These are phyloP conservation scores for Hemicordylus capensis DNA, from an alignment of 2,113 vertebrate genomes.

Conservation along the genomic window DNA sequence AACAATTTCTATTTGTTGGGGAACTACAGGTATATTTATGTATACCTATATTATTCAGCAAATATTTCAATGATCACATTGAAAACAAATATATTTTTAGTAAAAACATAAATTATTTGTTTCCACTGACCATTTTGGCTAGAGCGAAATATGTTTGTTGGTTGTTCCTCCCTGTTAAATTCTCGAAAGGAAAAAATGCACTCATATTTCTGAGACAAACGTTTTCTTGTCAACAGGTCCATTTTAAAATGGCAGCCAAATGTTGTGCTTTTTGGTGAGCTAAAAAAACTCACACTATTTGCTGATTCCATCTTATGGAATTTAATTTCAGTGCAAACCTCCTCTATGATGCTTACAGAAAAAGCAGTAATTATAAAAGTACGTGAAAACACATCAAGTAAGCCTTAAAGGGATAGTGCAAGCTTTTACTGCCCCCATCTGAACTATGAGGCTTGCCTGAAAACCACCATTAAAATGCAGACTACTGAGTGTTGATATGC, in stretches of 20 bases:
- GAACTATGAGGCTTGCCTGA: constrained; percentile 73
- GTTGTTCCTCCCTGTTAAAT: not conserved
- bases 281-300: constrained; percentile 43
- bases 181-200: constrained; percentile 35
- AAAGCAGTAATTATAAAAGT: constrained; percentile 73
- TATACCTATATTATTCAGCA: constrained; percentile 2
- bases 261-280: constrained; percentile 40
- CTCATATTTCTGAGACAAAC: constrained; percentile 43
- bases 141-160: not conserved
- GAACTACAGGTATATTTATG: constrained; percentile 53
- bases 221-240: constrained; percentile 58
- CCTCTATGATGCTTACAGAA: constrained; percentile 64
- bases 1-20: constrained; percentile 67
- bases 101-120: not conserved
- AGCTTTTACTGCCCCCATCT: constrained; percentile 76
- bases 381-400: constrained; percentile 66
- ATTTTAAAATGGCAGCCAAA: constrained; percentile 62
- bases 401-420: constrained; percentile 70
- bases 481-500: constrained; percentile 72
- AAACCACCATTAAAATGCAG: constrained; percentile 76
- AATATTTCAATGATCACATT: not conserved
- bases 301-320: constrained; percentile 42
- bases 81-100: not conserved
- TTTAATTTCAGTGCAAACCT: constrained; percentile 47
- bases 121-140: not conserved